phyloP scores from a whole-genome alignment of 2,888 invertebrate genomes.

The Aleiodes alternator region DNA sequence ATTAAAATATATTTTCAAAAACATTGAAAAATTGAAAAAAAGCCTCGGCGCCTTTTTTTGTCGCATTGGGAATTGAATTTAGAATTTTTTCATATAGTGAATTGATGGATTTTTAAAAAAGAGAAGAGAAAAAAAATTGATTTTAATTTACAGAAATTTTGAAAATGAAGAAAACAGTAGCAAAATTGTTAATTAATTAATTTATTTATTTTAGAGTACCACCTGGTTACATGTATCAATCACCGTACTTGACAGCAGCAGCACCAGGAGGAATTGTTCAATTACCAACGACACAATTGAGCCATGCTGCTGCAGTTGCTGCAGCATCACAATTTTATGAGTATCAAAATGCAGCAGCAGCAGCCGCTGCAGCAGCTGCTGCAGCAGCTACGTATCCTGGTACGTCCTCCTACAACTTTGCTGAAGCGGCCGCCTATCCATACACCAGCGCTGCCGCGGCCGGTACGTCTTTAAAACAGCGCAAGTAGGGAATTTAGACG shows the following conservation, averaged over 20 bases:
- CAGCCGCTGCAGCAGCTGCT: constrained; percentile 82
- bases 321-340: constrained; percentile 90
- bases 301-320: constrained; percentile 86
- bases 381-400: constrained; percentile 84
- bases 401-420: constrained; percentile 83
- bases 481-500: constrained; percentile 46
- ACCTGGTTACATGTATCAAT: constrained; percentile 87
- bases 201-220: constrained; percentile 80
- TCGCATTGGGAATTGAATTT: constrained; percentile 31
- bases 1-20: too few species aligned
- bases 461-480: constrained; percentile 76
- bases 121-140: not conserved
- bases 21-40: not conserved
- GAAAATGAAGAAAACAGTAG: not conserved
- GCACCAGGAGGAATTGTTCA: constrained; percentile 82
- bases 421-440: constrained; percentile 80
- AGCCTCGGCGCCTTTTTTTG: constrained; percentile 37
- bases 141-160: constrained; percentile 2
- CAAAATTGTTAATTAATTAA: constrained; percentile 38
- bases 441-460: constrained; percentile 83
- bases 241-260: constrained; percentile 82
- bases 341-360: constrained; percentile 86
- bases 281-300: constrained; percentile 79
- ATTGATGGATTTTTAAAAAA: constrained; percentile 4
- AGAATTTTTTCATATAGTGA: constrained; percentile 21